Base-by-base conservation (phyloP, 2,113 vertebrate genomes). In the Carassius carassius region DNA sequence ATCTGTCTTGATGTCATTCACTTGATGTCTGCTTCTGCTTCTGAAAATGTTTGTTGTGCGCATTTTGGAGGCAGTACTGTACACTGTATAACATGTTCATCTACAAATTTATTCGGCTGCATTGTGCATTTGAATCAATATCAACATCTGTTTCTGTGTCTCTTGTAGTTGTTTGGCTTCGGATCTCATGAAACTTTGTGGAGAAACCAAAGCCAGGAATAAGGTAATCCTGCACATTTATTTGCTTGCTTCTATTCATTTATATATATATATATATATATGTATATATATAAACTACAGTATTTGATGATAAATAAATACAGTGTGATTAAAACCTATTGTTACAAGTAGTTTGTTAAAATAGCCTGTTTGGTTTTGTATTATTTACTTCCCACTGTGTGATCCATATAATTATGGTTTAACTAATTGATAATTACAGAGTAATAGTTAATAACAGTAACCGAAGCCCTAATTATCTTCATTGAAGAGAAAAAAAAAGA, bases 181-280 rank as follows among this genome's bases (percentile, higher is more conserved):
- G 60, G 98, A 99, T 89, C 94, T 99, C 37, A 93, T 98, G 96
- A 99, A 97, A 91, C 94, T 99, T 76, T 98, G 97, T 87, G 96
- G 96, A 84, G 98, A 99, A 92, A 91, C 96, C 88, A 97, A 96
- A 88, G 94, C 95, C 1, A 97, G 97, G 92, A 96, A 82, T 91
- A 99, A 99, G 97, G 98, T 97, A 16, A 65, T 65, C 3, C 56
- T 60, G 8, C 8, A 19, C 17, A 21, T 58, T 21, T 56, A 56
- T 56, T 56, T 19, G 51, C 5, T 41, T 41, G 37, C 37, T 1
- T 44, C 10, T 44, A 44, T 41, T 8, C 8, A 41, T 41, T 41
- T 41, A 8, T 14, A 51, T 29, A 29, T 29, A 29, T 29, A 29
- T 29, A 29, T 29, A 29, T 29, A 29, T 29, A 29, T 29, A n/a